These are phyloP conservation scores for Drosophila sp. DNA, from an alignment of 1,140 invertebrate species.

Conservation along the genomic window DNA sequence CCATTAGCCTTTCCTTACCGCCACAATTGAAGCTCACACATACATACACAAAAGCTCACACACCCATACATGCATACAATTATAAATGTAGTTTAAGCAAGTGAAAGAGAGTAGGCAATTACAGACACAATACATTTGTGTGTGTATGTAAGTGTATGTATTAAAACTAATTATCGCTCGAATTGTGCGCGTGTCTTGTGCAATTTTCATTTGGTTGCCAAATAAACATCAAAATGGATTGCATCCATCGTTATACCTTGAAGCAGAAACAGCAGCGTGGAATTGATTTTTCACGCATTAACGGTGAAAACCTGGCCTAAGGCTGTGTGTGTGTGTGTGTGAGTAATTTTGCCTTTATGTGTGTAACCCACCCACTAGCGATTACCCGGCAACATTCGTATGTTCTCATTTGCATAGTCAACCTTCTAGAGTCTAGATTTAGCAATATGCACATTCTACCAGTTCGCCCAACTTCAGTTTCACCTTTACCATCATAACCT, in stretches of 20 bases:
- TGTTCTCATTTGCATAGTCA: constrained; percentile 30
- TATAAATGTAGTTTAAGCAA: constrained; percentile 16
- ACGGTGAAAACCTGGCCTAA: constrained; percentile 16
- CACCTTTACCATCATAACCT: constrained; percentile 30
- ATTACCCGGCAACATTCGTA: constrained; percentile 17
- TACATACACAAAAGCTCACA: constrained; percentile 7
- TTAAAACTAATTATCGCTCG: constrained; percentile 49
- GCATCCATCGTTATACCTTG: constrained; percentile 16
- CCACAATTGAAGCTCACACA: constrained; percentile 36
- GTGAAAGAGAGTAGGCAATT: constrained; percentile 49
- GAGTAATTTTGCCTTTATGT: background rate
- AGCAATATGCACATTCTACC: constrained; percentile 22
- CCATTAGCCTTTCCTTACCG: constrained; percentile 57
- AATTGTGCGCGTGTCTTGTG: constrained; percentile 43
- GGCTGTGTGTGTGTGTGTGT: constrained; percentile 7
- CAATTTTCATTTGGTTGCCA: constrained; percentile 42
- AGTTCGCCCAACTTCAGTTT: constrained; percentile 39
- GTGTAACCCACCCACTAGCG: constrained; percentile 26
- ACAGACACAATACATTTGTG: constrained; percentile 9
- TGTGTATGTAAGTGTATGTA: constrained; percentile 21
- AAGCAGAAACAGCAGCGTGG: constrained; percentile 15
- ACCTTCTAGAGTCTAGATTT: constrained; percentile 33
- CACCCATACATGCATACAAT: constrained; percentile 10
- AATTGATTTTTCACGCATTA: constrained; percentile 48
- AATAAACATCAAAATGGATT: constrained; percentile 33